Conservation (phyloP, 2,113 vertebrate genomes). For the Pomatorhinus ruficollis region DNA sequence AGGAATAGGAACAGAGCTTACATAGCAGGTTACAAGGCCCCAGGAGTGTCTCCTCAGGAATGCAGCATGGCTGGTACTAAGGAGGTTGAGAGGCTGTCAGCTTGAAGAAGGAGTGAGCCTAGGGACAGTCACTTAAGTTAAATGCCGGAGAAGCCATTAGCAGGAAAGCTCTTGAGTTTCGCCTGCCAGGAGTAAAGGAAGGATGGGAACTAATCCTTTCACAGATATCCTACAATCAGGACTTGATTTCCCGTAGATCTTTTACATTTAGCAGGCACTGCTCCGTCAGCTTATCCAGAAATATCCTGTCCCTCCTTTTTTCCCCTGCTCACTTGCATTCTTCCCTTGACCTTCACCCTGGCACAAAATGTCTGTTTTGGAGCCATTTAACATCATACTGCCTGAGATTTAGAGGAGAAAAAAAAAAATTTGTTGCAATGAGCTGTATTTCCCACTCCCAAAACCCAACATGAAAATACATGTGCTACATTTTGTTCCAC, state of each 20-base stretch:
- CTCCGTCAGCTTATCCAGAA: neutral
- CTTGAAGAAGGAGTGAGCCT: constrained; percentile 24
- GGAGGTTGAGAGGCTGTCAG: constrained; percentile 36
- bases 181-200: constrained; percentile 22
- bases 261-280: neutral
- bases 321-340: neutral
- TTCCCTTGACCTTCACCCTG: neutral
- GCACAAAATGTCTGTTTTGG: neutral
- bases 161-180: constrained; percentile 23
- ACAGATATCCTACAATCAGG: neutral
- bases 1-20: constrained; percentile 20
- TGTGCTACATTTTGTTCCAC: neutral
- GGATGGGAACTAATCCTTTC: neutral
- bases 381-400: neutral
- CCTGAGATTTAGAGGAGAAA: neutral
- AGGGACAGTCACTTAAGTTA: constrained; percentile 31
- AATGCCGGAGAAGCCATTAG: neutral
- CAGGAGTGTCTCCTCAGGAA: constrained; percentile 9
- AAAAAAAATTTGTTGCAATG: neutral
- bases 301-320: neutral
- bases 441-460: neutral
- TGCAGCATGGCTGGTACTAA: neutral
- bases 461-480: neutral
- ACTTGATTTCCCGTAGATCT: constrained; percentile 21
- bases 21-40: constrained; percentile 12